phyloP scores from a whole-genome alignment of 2,797 vertebrate species.

The Psittacula echo region DNA sequence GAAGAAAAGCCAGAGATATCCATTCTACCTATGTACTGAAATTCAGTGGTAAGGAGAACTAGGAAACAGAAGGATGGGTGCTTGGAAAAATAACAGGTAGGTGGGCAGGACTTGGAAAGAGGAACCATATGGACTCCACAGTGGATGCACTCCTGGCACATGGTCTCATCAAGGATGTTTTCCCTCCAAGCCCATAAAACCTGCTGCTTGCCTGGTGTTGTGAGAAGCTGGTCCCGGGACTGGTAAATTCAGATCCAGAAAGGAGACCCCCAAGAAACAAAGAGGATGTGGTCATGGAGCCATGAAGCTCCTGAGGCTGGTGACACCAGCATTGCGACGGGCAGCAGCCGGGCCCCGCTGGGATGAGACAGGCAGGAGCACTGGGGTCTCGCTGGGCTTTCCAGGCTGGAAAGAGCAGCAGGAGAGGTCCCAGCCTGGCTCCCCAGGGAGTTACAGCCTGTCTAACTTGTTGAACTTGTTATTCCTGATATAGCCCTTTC shows the following conservation, averaged over 20 bases:
- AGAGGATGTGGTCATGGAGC: neutral
- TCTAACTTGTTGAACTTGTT: neutral
- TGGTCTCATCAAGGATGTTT: neutral
- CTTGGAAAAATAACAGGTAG: neutral
- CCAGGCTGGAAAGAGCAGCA: neutral
- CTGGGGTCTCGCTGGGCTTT: neutral
- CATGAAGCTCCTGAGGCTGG: neutral
- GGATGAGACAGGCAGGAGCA: fast-evolving
- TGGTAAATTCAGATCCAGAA: neutral
- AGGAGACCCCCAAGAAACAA: neutral
- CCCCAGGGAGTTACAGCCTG: neutral
- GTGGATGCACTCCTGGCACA: neutral
- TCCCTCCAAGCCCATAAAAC: neutral
- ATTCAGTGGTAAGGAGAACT: fast-evolving
- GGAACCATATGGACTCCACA: neutral
- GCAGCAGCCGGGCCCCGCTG: neutral
- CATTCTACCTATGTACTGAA: fast-evolving
- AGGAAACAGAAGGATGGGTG: neutral
- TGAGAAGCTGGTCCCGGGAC: neutral
- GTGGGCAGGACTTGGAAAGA: neutral
- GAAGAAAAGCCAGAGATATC: neutral
- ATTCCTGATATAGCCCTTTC: neutral
- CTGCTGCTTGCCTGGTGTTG: neutral
- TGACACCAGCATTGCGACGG: neutral
- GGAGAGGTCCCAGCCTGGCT: neutral